Conservation (phyloP, 2,113 vertebrate genomes). For the Gadus chalcogrammus region DNA sequence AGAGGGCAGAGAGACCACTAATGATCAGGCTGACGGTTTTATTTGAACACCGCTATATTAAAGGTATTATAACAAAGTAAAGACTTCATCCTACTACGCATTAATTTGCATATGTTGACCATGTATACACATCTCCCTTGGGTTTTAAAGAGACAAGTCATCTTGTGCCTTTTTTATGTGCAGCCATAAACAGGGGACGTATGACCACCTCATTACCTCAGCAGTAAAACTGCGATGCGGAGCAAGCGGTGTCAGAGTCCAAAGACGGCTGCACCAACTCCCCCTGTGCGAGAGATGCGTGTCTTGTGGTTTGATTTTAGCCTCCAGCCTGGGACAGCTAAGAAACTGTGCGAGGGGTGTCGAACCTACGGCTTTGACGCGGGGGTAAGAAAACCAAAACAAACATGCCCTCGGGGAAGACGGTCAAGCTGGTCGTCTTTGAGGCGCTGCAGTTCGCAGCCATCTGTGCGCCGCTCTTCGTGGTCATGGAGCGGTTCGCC, state of each 20-base stretch:
- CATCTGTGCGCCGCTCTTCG: constrained; percentile 52
- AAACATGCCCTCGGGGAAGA: constrained; percentile 69
- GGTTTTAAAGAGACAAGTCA: constrained; percentile 19
- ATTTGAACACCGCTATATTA: too few species aligned
- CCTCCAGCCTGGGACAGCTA: constrained; percentile 5
- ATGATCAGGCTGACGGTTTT: too few species aligned
- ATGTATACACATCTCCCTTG: constrained; percentile 1
- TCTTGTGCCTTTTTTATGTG: constrained; percentile 31
- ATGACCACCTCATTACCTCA: constrained; percentile 55
- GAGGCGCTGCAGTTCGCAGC: constrained; percentile 73
- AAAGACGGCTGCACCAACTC: constrained; percentile 23
- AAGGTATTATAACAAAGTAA: too few species aligned
- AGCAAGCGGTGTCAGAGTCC: constrained; percentile 72
- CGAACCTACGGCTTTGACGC: constrained; percentile 11
- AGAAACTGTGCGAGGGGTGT: constrained; percentile 2
- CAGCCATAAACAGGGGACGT: constrained; percentile 52
- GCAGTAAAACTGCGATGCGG: constrained; percentile 67
- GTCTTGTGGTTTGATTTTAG: constrained; percentile 11
- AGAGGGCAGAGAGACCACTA: too few species aligned
- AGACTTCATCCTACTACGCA: too few species aligned
- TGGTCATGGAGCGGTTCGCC: constrained; percentile 71
- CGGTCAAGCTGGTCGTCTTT: constrained; percentile 70
- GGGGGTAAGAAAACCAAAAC: too few species aligned
- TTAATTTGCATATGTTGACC: background rate
- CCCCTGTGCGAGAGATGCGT: constrained; percentile 29